A percentile compares a stretch with the other conserved stretches of the same genome.
Evolutionary conservation across 2,113 vertebrate species (phyloP).

Genomic region (Vimba vimba): DNA sequence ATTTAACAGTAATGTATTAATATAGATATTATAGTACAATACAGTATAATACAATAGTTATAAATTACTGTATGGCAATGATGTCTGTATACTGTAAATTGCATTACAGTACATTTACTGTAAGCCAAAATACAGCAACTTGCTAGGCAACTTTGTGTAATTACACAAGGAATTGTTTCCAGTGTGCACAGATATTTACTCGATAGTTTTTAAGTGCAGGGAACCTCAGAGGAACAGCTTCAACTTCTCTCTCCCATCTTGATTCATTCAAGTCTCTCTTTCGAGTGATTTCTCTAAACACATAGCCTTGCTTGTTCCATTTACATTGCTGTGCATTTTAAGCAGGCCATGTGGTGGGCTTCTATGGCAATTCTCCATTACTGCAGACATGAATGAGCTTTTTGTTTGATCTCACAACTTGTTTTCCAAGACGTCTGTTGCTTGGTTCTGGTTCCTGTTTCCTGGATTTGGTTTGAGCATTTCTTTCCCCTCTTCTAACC

Average conservation of each 20-base stretch:
- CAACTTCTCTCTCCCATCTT: not conserved
- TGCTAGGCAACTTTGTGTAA: too few relatives aligned
- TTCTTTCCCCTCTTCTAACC: conserved; percentile 47
- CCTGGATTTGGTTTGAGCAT: conserved; percentile 58
- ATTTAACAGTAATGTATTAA: too few relatives aligned
- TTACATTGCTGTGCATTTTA: conserved; percentile 50
- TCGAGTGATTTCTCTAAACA: conserved; percentile 35
- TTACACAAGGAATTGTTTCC: too few relatives aligned
- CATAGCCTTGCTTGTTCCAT: conserved; percentile 50
- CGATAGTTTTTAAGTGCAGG: not conserved
- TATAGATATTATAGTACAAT: too few relatives aligned
- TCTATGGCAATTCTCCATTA: conserved; percentile 60
- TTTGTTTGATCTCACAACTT: conserved; percentile 68
- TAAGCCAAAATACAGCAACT: too few relatives aligned
- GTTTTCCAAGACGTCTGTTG: conserved; percentile 60
- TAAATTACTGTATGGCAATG: too few relatives aligned
- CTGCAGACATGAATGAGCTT: conserved; percentile 65
- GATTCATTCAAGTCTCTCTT: conserved; percentile 15
- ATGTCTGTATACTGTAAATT: too few relatives aligned
- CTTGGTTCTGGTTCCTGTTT: conserved; percentile 66
- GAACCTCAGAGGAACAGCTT: conserved; percentile 36
- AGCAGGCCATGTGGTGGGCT: conserved; percentile 54
- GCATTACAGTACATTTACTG: too few relatives aligned
- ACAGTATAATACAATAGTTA: too few relatives aligned
- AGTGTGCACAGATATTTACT: not conserved